Conservation (phyloP, 37 sponge, comb jelly and placozoan genomes). For the Axinella damicornis region DNA sequence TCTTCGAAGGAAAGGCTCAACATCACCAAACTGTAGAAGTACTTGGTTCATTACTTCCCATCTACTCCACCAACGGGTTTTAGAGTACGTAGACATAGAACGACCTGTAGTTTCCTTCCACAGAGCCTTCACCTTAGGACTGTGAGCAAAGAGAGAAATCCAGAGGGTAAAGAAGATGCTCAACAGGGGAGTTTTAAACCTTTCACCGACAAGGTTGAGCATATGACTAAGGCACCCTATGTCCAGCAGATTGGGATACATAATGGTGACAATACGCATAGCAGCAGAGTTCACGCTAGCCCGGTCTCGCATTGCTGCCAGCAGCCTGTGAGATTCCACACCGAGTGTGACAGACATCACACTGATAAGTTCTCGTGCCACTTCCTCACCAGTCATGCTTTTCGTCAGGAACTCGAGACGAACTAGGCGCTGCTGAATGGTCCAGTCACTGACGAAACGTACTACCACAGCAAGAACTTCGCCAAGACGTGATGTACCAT, state of each 20-base stretch:
- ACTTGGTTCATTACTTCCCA: constrained; percentile 57
- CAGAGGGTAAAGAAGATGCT: constrained; percentile 34
- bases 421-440: too few relatives aligned
- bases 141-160: constrained; percentile 55
- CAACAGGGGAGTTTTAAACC: constrained; percentile 33
- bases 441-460: too few relatives aligned
- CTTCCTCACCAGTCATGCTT: too few relatives aligned
- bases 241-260: constrained; percentile 36
- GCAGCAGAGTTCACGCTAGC: too few relatives aligned
- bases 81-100: constrained; percentile 46
- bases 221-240: constrained; percentile 62
- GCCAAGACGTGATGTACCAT: too few relatives aligned
- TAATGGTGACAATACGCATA: too few relatives aligned
- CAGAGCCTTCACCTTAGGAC: constrained; percentile 46
- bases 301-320: too few relatives aligned
- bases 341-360: too few relatives aligned
- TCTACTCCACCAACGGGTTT: constrained; percentile 71
- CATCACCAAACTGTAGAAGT: constrained; percentile 60
- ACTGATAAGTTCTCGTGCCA: too few relatives aligned
- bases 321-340: too few relatives aligned
- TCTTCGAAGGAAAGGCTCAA: constrained; percentile 43
- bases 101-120: constrained; percentile 63
- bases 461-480: too few relatives aligned
- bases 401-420: too few relatives aligned
- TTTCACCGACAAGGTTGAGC: constrained; percentile 64